phyloP scores from a whole-genome alignment of 2,797 vertebrate species.

The Neostethus bicornis region DNA sequence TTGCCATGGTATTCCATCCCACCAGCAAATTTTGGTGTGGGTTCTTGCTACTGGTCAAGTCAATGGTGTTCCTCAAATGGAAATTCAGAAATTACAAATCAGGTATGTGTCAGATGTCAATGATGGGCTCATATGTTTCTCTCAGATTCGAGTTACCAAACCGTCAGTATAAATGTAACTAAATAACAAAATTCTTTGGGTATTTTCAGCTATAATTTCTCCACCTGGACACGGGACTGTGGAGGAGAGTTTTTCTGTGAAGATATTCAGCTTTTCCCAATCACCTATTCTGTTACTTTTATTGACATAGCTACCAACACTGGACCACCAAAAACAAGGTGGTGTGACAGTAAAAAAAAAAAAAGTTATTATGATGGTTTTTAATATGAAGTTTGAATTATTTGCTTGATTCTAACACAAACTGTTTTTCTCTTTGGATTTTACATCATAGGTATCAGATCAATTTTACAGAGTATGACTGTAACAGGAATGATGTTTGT shows the following conservation, averaged over 20 bases:
- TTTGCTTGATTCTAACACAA: slow-evolving; percentile 12
- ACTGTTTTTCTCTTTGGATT: neutral
- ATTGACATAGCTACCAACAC: slow-evolving; percentile 79
- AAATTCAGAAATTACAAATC: slow-evolving; percentile 83
- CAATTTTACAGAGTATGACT: slow-evolving; percentile 93
- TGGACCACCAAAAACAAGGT: slow-evolving; percentile 84
- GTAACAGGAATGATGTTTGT: slow-evolving; percentile 89
- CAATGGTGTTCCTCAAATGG: slow-evolving; percentile 77
- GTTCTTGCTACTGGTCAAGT: slow-evolving; percentile 73
- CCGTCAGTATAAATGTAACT: neutral
- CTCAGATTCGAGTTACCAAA: neutral
- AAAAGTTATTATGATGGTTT: neutral
- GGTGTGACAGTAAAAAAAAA: slow-evolving; percentile 8
- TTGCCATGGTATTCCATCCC: slow-evolving; percentile 84
- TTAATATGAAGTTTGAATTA: neutral
- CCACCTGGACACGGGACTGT: slow-evolving; percentile 85
- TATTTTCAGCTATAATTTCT: slow-evolving; percentile 78
- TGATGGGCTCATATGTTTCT: slow-evolving; percentile 4
- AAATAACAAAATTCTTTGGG: slow-evolving; percentile 7
- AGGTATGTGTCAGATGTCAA: slow-evolving; percentile 75
- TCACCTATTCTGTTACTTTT: slow-evolving; percentile 88
- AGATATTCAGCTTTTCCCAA: slow-evolving; percentile 75
- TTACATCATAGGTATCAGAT: slow-evolving; percentile 84
- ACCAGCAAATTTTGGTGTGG: slow-evolving; percentile 82
- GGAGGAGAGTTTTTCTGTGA: slow-evolving; percentile 75